Conservation (phyloP, 2,113 vertebrate genomes). For the Podiceps cristatus region DNA sequence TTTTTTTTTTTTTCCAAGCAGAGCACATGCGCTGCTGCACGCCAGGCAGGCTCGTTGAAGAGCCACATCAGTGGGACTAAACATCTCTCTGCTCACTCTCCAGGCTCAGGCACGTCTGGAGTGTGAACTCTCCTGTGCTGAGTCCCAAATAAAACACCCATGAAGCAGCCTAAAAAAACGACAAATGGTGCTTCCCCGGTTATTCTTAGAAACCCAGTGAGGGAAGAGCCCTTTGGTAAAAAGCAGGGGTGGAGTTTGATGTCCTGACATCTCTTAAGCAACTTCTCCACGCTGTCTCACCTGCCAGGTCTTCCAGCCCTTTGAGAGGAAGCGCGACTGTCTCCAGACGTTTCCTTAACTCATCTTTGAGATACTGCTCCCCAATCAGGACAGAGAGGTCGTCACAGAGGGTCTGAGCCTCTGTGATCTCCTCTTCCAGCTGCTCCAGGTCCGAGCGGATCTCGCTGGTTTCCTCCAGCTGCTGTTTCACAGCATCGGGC, state of each 20-base stretch:
- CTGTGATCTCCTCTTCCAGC: constrained; percentile 81
- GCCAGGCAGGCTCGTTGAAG: neutral
- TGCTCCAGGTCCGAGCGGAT: constrained; percentile 92
- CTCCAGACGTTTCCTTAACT: constrained; percentile 91
- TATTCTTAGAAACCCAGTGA: neutral
- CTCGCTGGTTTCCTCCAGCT: constrained; percentile 93
- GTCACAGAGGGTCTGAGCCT: constrained; percentile 87
- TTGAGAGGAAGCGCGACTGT: constrained; percentile 88
- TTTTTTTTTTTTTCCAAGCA: neutral
- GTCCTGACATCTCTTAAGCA: neutral
- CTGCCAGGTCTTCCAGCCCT: constrained; percentile 93
- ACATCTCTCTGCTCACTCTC: neutral
- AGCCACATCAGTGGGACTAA: neutral
- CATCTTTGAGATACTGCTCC: constrained; percentile 95
- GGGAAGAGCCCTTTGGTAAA: neutral
- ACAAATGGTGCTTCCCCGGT: neutral
- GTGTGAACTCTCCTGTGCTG: neutral
- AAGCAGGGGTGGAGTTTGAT: neutral
- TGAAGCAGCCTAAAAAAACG: neutral
- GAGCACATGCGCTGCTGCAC: fast-evolving
- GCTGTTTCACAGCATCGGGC: constrained; percentile 90
- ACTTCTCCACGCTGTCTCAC: constrained; percentile 69
- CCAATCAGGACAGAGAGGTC: constrained; percentile 91
- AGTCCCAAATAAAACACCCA: neutral
- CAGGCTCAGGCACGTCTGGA: neutral